Evolutionary conservation across 2,797 vertebrate species (phyloP), one percentile per base, ranked within the genome.

Genomic region (Parotocinclus haroldoi): DNA sequence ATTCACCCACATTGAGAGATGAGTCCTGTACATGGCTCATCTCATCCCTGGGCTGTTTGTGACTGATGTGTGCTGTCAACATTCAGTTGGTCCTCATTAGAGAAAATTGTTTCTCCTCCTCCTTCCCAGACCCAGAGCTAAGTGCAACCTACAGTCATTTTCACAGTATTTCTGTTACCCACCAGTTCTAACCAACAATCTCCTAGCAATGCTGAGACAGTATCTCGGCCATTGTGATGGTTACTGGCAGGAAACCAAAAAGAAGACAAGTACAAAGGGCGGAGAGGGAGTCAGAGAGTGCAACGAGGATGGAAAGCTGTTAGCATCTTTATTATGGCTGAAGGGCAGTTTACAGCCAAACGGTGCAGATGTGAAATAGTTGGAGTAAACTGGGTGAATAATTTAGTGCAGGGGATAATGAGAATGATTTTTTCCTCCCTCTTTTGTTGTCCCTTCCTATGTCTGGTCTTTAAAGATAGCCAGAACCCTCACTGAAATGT

Each of bases 381-480:
- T 38, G 27, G 69, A 79, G 75, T 82, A 71, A 72, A 74, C 55
- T 19, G 68, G 62, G 66, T 76, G 70, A 80, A 80, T 80, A 74
- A 83, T 81, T 83, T 79, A 78, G 42, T 61, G 27, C 69, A 75
- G 68, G 71, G 73, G 74, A 71, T 84, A 85, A 87, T 83, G 79
- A 86, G 78, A 85, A 81, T 76, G 58, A 80, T 77, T 81, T 73
- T 63, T 61, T 57, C 55, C 36, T 51, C 68, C 69, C 58, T 12
- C 64, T 69, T 69, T 65, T 61, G 61, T 76, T 78, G 51, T 79
- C 57, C 46, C 71, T 78, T 71, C 68, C 67, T 51, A 68, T 18
- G 66, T 74, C 79, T 80, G 82, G 73, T 76, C 68, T 73, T 76
- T 77, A 58, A 74, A 77, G 82, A 85, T 83, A 86, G 76, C 72